These are phyloP conservation scores for Drosophila longiperda DNA, from an alignment of 2,888 invertebrate genomes.

Conservation along the genomic window DNA sequence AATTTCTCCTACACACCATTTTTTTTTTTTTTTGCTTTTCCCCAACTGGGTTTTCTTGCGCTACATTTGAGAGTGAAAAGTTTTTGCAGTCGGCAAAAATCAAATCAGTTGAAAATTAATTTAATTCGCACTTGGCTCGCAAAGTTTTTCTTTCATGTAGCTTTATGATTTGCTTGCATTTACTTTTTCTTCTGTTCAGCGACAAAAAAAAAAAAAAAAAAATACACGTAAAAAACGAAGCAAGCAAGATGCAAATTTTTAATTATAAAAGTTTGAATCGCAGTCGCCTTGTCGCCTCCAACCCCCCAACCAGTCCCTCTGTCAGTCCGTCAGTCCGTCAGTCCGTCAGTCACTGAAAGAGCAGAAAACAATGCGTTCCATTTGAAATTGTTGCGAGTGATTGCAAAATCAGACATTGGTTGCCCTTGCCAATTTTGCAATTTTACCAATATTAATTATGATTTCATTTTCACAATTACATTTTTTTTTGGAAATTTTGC, in stretches of 20 bases:
- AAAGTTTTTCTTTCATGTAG: constrained; percentile 67
- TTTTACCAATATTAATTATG: constrained; percentile 77
- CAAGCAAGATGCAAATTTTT: constrained; percentile 69
- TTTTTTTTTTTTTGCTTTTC: not conserved
- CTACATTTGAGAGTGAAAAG: constrained; percentile 45
- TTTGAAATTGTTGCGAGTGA: constrained; percentile 58
- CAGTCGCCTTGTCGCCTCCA: constrained; percentile 63
- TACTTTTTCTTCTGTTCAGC: constrained; percentile 33
- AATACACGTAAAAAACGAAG: not conserved
- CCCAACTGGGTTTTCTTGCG: not conserved
- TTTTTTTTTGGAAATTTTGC: constrained; percentile 32
- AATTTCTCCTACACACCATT: not conserved
- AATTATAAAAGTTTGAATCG: constrained; percentile 79
- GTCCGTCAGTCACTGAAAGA: constrained; percentile 41
- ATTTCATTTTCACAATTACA: constrained; percentile 54
- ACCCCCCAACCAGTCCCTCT: constrained; percentile 24
- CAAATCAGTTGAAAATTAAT: constrained; percentile 81
- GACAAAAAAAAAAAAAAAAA: constrained; percentile 4
- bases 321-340: constrained; percentile 37
- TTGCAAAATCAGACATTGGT: constrained; percentile 15
- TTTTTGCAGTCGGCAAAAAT: constrained; percentile 57
- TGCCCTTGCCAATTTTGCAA: constrained; percentile 65
- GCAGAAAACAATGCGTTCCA: constrained; percentile 43
- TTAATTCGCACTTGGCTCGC: constrained; percentile 70
- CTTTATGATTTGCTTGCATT: constrained; percentile 63